Percentiles rank a stretch among this genome's conserved stretches.
Evolutionary conservation across 1,140 invertebrate genomes (phyloP).

Genomic region (Myzus persicae): DNA sequence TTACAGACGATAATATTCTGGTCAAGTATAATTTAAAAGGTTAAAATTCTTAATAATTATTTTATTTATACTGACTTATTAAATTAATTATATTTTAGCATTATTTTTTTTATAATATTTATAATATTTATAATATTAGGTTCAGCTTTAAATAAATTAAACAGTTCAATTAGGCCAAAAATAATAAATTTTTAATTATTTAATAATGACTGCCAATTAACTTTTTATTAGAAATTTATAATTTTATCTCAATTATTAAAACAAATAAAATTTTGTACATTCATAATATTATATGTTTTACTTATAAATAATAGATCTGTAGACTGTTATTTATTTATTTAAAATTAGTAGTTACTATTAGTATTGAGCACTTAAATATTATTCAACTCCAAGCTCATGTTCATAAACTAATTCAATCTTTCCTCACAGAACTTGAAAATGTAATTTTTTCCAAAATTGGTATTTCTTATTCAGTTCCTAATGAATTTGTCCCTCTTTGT

Average conservation of each 20-base stretch:
- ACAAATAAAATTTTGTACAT: not conserved
- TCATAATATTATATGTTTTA: not conserved
- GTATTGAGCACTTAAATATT: not conserved
- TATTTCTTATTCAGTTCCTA: not conserved
- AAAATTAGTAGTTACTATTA: not conserved
- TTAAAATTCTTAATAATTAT: not conserved
- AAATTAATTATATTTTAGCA: conserved; percentile 31
- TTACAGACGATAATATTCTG: conserved; percentile 5
- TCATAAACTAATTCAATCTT: not conserved
- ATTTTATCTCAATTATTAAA: not conserved
- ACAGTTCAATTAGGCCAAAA: not conserved
- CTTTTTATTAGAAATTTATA: not conserved
- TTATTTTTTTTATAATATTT: not conserved
- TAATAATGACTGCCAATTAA: not conserved
- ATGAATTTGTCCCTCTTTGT: not conserved
- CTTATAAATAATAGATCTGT: not conserved
- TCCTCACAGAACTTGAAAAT: not conserved
- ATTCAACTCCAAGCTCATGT: no score
- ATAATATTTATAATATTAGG: not conserved
- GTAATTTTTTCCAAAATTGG: no score
- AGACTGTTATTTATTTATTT: not conserved
- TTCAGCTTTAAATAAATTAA: not conserved
- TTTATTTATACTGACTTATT: not conserved
- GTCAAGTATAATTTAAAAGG: not conserved
- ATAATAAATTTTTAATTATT: not conserved